phyloP scores from a whole-genome alignment of 2,888 invertebrate genomes.

The Lasioglossum vierecki region DNA sequence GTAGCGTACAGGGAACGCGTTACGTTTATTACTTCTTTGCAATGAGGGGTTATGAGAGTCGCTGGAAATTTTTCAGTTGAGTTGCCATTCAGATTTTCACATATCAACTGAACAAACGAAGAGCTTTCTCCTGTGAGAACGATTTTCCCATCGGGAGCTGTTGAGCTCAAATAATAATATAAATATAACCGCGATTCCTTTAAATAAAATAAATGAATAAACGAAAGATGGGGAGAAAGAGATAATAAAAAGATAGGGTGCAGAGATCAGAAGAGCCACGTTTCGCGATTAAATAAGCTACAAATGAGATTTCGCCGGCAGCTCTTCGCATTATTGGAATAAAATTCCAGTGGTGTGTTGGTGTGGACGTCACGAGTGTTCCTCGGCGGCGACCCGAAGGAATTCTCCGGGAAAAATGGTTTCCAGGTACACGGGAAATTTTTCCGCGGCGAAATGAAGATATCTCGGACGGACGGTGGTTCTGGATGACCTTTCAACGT shows the following conservation, averaged over 20 bases:
- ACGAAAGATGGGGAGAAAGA: neutral
- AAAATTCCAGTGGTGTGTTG: neutral
- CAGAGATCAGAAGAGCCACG: neutral
- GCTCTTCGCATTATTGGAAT: slow-evolving; percentile 15
- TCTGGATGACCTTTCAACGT: slow-evolving; percentile 37
- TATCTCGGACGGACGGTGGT: slow-evolving; percentile 2
- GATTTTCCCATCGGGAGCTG: no score
- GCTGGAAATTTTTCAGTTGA: no score
- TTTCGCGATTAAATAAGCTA: slow-evolving; percentile 7
- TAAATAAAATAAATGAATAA: neutral
- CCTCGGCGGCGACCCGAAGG: neutral
- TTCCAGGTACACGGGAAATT: neutral
- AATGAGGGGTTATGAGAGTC: slow-evolving; percentile 24
- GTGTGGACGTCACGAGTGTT: neutral
- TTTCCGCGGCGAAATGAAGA: slow-evolving; percentile 9
- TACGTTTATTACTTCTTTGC: slow-evolving; percentile 20
- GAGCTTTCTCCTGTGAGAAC: neutral
- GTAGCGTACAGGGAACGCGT: neutral
- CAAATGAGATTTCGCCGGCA: slow-evolving; percentile 31
- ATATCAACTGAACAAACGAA: neutral
- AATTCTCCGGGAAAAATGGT: neutral
- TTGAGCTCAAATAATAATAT: neutral
- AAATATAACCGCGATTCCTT: neutral
- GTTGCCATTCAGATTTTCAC: no score
- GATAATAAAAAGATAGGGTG: neutral